A percentile compares a stretch with the other conserved stretches of the same genome.
These are phyloP conservation scores for Drosophila carrolli DNA, from an alignment of 1,140 invertebrate species.

Conservation along the genomic window DNA sequence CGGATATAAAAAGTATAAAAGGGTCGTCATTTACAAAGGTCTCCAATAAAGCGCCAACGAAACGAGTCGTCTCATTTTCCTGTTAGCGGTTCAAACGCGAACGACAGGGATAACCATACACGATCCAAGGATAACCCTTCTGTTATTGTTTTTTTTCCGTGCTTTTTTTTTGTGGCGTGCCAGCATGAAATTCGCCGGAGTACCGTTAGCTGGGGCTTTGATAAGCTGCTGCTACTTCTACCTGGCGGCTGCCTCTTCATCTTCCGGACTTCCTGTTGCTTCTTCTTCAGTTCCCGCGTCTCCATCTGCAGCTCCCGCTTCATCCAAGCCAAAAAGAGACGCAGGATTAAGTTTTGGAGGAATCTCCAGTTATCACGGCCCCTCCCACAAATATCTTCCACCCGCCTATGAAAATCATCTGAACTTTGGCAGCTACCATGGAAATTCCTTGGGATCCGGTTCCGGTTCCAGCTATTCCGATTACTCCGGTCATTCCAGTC, in stretches of 20 bases:
- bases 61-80: conserved; percentile 30
- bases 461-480: conserved; percentile 24
- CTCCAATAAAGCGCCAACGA: conserved; percentile 59
- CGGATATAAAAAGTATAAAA: conserved; percentile 65
- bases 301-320: not conserved
- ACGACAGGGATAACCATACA: not conserved
- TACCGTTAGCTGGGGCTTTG: conserved; percentile 24
- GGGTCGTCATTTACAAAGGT: conserved; percentile 70
- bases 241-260: not conserved
- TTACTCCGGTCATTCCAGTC: not conserved
- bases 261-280: not conserved
- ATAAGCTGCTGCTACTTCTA: conserved; percentile 8
- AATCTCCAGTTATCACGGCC: conserved; percentile 57
- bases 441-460: conserved; percentile 17
- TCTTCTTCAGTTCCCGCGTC: not conserved
- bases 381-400: conserved; percentile 71
- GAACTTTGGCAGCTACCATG: conserved; percentile 32
- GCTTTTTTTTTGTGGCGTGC: conserved; percentile 3
- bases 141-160: conserved; percentile 10
- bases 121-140: conserved; percentile 37
- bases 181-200: conserved; percentile 23
- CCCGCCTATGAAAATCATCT: conserved; percentile 34
- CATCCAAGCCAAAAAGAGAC: conserved; percentile 18
- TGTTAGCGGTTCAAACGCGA: conserved; percentile 4
- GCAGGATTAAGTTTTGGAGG: conserved; percentile 14